Conservation (phyloP, 2,797 vertebrate genomes). For the Danio aesculapii region DNA sequence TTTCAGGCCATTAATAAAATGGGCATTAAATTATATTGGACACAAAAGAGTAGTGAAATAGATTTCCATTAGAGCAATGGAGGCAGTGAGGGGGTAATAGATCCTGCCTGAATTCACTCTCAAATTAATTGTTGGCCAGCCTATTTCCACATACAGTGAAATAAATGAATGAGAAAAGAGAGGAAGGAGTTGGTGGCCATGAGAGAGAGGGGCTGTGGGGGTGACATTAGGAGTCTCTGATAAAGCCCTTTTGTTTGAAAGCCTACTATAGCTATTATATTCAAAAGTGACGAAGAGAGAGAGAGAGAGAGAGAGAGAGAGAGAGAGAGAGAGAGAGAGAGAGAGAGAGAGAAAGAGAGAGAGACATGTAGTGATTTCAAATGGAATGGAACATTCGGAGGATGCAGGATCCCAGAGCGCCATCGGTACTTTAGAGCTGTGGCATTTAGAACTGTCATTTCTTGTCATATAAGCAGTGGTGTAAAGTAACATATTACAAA, state of each 20-base stretch:
- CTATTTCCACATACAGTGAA: slow-evolving; percentile 99
- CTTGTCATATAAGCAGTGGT: no score
- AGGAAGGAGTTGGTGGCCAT: slow-evolving; percentile 77
- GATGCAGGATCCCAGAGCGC: slow-evolving; percentile 28
- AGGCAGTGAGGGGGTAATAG: slow-evolving; percentile 99
- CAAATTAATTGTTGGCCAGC: slow-evolving; percentile 99
- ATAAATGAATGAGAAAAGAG: slow-evolving; percentile 96
- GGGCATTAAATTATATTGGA: slow-evolving; percentile 99
- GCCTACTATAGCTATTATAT: slow-evolving; percentile 80
- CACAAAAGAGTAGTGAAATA: slow-evolving; percentile 99
- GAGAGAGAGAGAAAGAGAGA: slow-evolving; percentile 36
- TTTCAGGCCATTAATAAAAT: slow-evolving; percentile 99
- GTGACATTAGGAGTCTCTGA: slow-evolving; percentile 81
- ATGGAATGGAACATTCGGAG: slow-evolving; percentile 49
- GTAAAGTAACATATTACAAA: no score
- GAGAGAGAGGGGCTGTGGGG: slow-evolving; percentile 63
- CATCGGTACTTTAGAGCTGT: slow-evolving; percentile 54
- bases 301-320: slow-evolving; percentile 44
- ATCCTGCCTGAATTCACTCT: slow-evolving; percentile 99
- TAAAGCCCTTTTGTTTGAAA: slow-evolving; percentile 85
- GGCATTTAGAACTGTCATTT: slow-evolving; percentile 46
- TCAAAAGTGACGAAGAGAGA: slow-evolving; percentile 61
- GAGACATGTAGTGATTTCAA: slow-evolving; percentile 65
- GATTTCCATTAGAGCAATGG: slow-evolving; percentile 99
- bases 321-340: slow-evolving; percentile 53